Conservation (phyloP, 2,113 vertebrate genomes). For the Rhinoderma darwinii region DNA sequence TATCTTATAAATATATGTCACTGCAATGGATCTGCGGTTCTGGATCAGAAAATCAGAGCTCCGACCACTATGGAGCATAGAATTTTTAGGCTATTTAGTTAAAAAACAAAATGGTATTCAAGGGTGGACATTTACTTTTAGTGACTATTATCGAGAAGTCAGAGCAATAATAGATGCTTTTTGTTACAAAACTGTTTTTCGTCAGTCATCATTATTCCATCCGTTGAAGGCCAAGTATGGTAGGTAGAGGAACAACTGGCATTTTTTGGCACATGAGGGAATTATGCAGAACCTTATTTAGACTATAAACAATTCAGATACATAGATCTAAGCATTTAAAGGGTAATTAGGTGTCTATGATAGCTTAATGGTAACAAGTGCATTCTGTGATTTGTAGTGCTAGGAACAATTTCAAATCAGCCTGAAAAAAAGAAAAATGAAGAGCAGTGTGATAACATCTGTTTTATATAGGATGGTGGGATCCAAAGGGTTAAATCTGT, state of each 20-base stretch:
- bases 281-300: not conserved
- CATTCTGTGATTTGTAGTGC: conserved; percentile 10
- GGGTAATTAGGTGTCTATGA: not conserved
- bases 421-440: conserved; percentile 17
- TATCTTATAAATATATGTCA: too few relatives aligned
- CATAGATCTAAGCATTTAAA: not conserved
- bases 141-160: too few relatives aligned
- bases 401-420: conserved; percentile 14
- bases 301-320: not conserved
- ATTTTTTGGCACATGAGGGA: not conserved
- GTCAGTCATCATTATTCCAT: too few relatives aligned
- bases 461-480: not conserved
- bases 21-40: too few relatives aligned
- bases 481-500: conserved; percentile 33
- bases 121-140: too few relatives aligned
- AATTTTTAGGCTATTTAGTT: too few relatives aligned
- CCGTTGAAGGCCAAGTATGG: too few relatives aligned
- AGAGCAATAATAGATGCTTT: too few relatives aligned
- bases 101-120: too few relatives aligned
- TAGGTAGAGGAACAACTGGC: not conserved
- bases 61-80: too few relatives aligned
- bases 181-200: too few relatives aligned
- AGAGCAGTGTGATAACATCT: not conserved
- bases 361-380: not conserved
- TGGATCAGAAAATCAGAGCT: too few relatives aligned